phyloP scores from a whole-genome alignment of 2,113 vertebrate genomes.

The Xyliphius kryptos region DNA sequence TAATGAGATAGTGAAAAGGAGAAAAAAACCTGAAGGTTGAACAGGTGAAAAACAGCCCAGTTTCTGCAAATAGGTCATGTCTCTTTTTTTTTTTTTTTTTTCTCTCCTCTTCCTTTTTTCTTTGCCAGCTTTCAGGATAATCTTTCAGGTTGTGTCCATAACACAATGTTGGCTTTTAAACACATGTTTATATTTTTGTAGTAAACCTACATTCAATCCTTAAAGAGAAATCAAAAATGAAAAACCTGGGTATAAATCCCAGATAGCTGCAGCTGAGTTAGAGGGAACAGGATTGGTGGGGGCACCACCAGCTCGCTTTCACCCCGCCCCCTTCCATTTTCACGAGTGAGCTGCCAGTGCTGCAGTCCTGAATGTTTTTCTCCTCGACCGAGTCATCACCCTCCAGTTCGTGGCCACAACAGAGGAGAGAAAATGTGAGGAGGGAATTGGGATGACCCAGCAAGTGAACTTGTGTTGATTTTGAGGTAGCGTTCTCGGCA shows the following conservation, averaged over 20 bases:
- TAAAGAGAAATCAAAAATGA: slow-evolving; percentile 6
- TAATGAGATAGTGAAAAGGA: background rate
- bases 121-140: background rate
- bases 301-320: slow-evolving; percentile 1
- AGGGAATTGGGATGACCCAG: background rate
- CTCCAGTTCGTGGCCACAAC: slow-evolving; percentile 10
- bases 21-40: background rate
- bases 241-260: slow-evolving; percentile 18
- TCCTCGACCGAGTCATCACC: slow-evolving; percentile 29
- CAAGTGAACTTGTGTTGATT: slow-evolving; percentile 1
- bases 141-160: background rate
- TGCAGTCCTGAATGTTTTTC: slow-evolving; percentile 47
- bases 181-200: background rate
- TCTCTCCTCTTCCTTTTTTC: no score
- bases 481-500: background rate
- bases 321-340: slow-evolving; percentile 27
- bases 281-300: slow-evolving; percentile 5
- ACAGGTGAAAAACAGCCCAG: background rate
- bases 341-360: slow-evolving; percentile 35
- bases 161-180: background rate
- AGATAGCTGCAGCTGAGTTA: slow-evolving; percentile 21
- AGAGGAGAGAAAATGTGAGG: slow-evolving; percentile 16
- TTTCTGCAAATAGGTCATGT: background rate
- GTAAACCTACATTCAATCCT: slow-evolving; percentile 21
- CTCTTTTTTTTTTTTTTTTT: background rate